These are phyloP conservation scores for Leptocoma aspasia DNA, from an alignment of 2,113 vertebrate genomes.

Conservation along the genomic window DNA sequence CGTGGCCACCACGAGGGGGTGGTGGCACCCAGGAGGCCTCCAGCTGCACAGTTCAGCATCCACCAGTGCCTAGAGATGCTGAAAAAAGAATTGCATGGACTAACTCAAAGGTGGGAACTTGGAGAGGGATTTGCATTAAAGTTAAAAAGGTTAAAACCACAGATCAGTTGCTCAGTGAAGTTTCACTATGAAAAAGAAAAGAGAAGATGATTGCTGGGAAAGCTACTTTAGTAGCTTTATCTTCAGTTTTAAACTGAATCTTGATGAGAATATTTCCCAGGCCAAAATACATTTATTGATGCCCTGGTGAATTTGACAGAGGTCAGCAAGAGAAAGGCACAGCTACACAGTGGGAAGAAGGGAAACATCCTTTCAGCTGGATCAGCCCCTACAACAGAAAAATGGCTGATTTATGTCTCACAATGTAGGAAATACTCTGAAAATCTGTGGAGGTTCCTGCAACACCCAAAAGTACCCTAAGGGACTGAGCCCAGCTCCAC, in stretches of 20 bases:
- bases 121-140: background rate
- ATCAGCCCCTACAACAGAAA: background rate
- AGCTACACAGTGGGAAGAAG: background rate
- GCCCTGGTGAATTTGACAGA: background rate
- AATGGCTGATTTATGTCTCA: background rate
- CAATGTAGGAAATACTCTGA: background rate
- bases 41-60: background rate
- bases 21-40: background rate
- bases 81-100: background rate
- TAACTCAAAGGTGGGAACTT: background rate
- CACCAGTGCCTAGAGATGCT: background rate
- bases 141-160: background rate
- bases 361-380: background rate
- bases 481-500: background rate
- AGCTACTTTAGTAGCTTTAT: background rate
- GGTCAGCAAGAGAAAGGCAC: background rate
- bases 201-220: background rate
- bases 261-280: background rate
- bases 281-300: background rate
- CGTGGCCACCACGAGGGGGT: background rate
- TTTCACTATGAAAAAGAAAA: background rate
- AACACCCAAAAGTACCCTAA: background rate
- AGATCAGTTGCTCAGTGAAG: accelerated
- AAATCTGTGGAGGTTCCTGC: background rate
- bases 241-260: background rate